These are phyloP conservation scores for Myotis davidii DNA, from an alignment of 2,113 vertebrate genomes.

Conservation along the genomic window DNA sequence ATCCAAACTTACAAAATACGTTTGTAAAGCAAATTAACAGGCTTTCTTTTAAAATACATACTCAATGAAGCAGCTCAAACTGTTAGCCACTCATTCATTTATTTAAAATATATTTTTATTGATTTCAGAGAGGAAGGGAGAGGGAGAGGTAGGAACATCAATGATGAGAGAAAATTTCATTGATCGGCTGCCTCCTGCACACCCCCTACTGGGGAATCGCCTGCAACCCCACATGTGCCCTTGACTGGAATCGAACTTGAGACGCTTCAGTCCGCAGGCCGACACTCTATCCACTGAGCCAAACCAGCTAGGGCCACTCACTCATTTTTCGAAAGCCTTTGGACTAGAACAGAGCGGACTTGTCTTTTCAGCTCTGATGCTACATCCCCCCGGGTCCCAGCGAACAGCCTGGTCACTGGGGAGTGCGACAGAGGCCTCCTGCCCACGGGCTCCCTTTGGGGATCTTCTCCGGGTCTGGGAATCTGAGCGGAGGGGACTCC, in stretches of 20 bases:
- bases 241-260: too few species aligned
- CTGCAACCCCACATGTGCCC: too few species aligned
- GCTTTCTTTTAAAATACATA: constrained; percentile 9
- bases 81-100: background rate
- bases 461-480: background rate
- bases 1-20: background rate
- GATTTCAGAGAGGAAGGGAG: too few species aligned
- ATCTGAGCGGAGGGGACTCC: background rate
- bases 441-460: background rate
- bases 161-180: too few species aligned
- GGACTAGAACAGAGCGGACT: background rate
- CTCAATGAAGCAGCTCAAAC: background rate
- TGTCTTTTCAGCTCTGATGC: background rate
- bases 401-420: background rate
- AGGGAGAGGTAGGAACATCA: too few species aligned
- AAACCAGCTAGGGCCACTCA: background rate
- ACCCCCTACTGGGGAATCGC: too few species aligned
- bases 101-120: background rate
- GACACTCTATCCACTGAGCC: too few species aligned
- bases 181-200: too few species aligned
- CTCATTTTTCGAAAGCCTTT: background rate
- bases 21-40: background rate
- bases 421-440: background rate
- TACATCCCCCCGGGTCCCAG: background rate
- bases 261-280: too few species aligned